Conservation (phyloP, 2,113 vertebrate genomes). For the Gnathonemus echidnorhynchus region DNA sequence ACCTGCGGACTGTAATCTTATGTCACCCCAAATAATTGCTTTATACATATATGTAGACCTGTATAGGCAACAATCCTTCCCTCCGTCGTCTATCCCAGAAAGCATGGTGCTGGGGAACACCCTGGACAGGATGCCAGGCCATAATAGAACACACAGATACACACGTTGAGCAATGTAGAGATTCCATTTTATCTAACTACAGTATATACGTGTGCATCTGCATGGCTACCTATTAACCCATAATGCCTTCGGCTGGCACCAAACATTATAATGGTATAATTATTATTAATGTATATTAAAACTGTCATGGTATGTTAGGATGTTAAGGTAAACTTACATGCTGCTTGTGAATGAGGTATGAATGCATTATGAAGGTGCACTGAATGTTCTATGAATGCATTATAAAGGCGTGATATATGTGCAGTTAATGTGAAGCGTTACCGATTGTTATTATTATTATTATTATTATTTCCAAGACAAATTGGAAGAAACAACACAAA, state of each 20-base stretch:
- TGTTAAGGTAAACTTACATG: neutral
- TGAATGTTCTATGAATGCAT: neutral
- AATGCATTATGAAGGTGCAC: neutral
- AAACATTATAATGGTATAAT: too few species aligned
- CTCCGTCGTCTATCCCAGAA: neutral
- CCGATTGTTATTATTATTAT: neutral
- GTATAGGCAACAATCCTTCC: neutral
- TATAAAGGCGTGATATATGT: neutral
- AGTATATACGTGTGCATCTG: neutral
- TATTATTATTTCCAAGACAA: neutral
- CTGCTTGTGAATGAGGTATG: neutral
- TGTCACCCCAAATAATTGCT: neutral
- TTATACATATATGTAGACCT: neutral
- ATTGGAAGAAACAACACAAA: neutral
- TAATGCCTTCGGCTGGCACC: neutral
- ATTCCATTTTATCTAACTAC: neutral
- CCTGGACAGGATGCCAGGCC: neutral
- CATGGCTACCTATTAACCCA: neutral
- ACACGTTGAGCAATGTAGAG: neutral
- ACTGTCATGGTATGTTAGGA: neutral
- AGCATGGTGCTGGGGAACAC: neutral
- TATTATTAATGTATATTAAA: neutral
- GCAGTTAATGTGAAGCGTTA: neutral
- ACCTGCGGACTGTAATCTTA: neutral
- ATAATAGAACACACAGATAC: neutral